These are phyloP conservation scores for Gobio occitaniae DNA, from an alignment of 2,797 vertebrate species.

Conservation along the genomic window DNA sequence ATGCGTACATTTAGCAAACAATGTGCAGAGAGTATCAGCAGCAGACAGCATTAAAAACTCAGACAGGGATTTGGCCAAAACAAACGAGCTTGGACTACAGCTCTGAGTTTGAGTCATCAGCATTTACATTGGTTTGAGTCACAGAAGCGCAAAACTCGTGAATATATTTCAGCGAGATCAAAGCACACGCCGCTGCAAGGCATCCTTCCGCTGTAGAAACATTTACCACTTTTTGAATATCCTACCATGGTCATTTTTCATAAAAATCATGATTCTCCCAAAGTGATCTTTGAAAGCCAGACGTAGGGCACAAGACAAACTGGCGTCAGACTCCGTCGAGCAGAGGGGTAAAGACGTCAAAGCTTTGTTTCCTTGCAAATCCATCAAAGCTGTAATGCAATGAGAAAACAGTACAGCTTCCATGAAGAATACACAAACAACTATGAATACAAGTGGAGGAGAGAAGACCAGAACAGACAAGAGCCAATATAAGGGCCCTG, in stretches of 20 bases:
- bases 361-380: constrained; percentile 31
- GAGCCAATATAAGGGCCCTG: constrained; percentile 8
- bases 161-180: constrained; percentile 37
- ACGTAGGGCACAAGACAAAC: constrained; percentile 55
- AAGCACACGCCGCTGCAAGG: constrained; percentile 3
- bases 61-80: constrained; percentile 20
- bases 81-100: constrained; percentile 14
- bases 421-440: constrained; percentile 33
- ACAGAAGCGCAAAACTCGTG: constrained; percentile 14
- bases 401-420: constrained; percentile 42
- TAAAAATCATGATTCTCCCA: constrained; percentile 46
- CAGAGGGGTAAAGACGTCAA: constrained; percentile 48
- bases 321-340: constrained; percentile 48
- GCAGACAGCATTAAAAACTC: constrained; percentile 13
- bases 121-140: constrained; percentile 36
- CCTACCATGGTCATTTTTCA: constrained; percentile 54
- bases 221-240: constrained; percentile 43
- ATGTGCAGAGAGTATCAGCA: background rate
- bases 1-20: constrained; percentile 28
- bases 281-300: constrained; percentile 55
- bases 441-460: background rate
- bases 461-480: constrained; percentile 13
- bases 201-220: constrained; percentile 14
- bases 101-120: constrained; percentile 29
- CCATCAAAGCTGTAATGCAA: constrained; percentile 58